A percentile compares a stretch with the other conserved stretches of the same genome.
Conservation (phyloP, 2,888 invertebrate species). For the Seira ritae region DNA sequence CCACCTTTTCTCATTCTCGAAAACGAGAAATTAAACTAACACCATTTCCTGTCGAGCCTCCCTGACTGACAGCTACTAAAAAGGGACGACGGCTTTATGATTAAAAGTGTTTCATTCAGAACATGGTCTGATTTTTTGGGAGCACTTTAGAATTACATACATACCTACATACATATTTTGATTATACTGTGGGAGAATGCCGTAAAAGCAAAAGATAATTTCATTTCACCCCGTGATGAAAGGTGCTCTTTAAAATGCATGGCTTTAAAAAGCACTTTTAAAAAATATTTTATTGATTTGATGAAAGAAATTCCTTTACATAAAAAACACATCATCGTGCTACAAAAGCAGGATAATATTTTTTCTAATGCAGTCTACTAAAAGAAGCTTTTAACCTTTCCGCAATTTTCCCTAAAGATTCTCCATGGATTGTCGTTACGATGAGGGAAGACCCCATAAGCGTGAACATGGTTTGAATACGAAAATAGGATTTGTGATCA, state of each 20-base stretch:
- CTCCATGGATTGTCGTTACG: neutral
- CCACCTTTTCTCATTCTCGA: slow-evolving; percentile 36
- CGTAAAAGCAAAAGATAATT: neutral
- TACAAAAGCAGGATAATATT: neutral
- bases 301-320: too few species aligned
- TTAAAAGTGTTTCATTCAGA: slow-evolving; percentile 3
- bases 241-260: neutral
- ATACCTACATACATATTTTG: neutral
- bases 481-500: neutral
- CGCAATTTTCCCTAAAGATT: neutral
- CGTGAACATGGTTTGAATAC: neutral
- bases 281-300: too few species aligned
- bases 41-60: slow-evolving; percentile 9
- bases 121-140: neutral
- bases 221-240: neutral
- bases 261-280: too few species aligned
- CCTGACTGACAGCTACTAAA: slow-evolving; percentile 9
- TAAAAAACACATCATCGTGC: too few species aligned
- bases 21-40: slow-evolving; percentile 11
- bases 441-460: neutral
- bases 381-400: neutral
- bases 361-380: neutral
- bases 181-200: neutral
- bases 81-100: slow-evolving; percentile 10
- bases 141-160: too few species aligned